These are phyloP conservation scores for Anser brachyrhynchus DNA, from an alignment of 2,113 vertebrate genomes.

Conservation along the genomic window DNA sequence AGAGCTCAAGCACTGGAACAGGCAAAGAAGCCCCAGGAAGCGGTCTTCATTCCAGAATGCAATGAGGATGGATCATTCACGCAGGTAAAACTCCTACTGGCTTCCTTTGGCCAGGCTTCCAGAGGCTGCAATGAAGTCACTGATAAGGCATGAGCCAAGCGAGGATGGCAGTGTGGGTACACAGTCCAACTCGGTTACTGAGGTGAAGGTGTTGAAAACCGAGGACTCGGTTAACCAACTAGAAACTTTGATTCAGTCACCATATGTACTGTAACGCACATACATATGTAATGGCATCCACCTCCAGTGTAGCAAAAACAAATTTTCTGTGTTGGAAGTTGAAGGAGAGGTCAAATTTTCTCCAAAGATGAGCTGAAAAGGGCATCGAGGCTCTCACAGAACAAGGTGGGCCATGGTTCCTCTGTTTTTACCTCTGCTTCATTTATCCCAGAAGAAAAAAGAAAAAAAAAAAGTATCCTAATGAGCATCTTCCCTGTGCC, in stretches of 20 bases:
- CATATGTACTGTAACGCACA: neutral
- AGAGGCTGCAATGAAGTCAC: neutral
- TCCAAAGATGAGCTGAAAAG: neutral
- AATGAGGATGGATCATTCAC: conserved; percentile 94
- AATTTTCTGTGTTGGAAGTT: neutral
- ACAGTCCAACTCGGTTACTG: neutral
- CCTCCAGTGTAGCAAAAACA: neutral
- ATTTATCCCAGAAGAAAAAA: neutral
- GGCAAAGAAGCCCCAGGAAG: conserved; percentile 91
- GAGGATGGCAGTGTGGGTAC: neutral
- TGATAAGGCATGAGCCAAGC: neutral
- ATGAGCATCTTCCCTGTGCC: neutral
- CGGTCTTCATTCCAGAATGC: conserved; percentile 96
- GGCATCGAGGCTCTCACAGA: neutral
- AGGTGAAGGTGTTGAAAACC: neutral
- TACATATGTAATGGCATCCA: neutral
- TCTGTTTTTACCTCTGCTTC: neutral
- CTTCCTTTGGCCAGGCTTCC: neutral
- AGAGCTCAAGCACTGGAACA: conserved; percentile 91
- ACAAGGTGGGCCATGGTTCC: neutral
- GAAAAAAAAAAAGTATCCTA: neutral
- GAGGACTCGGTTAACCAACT: neutral
- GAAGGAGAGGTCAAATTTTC: neutral
- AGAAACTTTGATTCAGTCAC: neutral
- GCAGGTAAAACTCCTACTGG: conserved; percentile 79